Evolutionary conservation across 2,888 invertebrate genomes (phyloP), one percentile per base, ranked within the genome.

Genomic region (Orthosia incerta): DNA sequence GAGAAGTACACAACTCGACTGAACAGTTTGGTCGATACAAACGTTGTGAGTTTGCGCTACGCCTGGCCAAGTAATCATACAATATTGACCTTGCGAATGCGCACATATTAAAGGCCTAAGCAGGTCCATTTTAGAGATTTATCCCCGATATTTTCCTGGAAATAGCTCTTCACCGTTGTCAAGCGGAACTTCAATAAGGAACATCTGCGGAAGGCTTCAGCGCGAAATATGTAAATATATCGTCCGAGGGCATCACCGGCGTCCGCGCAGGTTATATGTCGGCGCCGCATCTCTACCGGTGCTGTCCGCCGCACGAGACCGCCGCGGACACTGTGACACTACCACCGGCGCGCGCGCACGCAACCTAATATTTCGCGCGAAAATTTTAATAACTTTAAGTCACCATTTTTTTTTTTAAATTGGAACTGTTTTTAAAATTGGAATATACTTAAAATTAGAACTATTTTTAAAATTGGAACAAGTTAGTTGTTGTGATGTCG

Each of bases 401-500:
- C 9, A 39, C 39, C 31, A 26, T 4, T 31, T 31, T 4, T 39
- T 39, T 39, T 39, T 39, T 39, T 3, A 26, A 26, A 39, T 39
- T 39, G 39, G 9, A 39, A 39, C 4, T 39, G 39, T 39, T 39
- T 39, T 39, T 39, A 9, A 39, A 39, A 39, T 39, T 9, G 9
- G 39, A 4, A 39, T 39, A 39, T 9, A 39, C 39, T 39, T 39
- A 39, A 39, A 39, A 39, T 39, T 39, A 39, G 39, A 4, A 31
- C 31, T 31, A 31, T 31, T 62, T 62, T 12, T 53, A 45, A 50
- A 26, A 60, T 31, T 31, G 31, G n/a, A 31, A 51, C 50, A n/a
- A n/a, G 60, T 16, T 51, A 26, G 45, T 45, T 55, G 39, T 39
- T 31, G 84, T 68, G 82, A 87, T 85, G 85, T 79, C 83, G 20